Percentiles rank a stretch among this genome's conserved stretches.
Conservation (phyloP, 2,888 invertebrate genomes). For the Ormyrus labotus region DNA sequence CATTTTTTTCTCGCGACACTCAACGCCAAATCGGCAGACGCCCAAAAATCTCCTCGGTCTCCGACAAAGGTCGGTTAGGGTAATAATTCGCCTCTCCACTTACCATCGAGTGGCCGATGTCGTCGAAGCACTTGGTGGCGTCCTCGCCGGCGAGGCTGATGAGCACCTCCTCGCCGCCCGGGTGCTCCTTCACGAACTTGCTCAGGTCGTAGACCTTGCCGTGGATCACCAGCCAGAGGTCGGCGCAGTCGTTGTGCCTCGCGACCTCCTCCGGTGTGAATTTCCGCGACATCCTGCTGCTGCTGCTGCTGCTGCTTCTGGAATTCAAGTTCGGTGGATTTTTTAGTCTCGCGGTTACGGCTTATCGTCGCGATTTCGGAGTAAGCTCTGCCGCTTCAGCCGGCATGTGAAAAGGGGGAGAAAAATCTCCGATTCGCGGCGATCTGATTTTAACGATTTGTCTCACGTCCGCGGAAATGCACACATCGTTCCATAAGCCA, state of each 20-base stretch:
- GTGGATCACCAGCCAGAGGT: conserved; percentile 79
- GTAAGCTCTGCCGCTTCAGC: too few species aligned
- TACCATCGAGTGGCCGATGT: conserved; percentile 80
- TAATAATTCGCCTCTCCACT: neutral
- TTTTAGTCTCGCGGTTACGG: neutral
- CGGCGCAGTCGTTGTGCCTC: conserved; percentile 74
- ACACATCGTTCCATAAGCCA: too few species aligned
- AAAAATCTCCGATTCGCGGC: too few species aligned
- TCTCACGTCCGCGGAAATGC: too few species aligned
- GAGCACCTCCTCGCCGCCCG: conserved; percentile 81
- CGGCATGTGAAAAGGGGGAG: too few species aligned
- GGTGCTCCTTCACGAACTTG: conserved; percentile 79
- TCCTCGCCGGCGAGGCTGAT: conserved; percentile 79
- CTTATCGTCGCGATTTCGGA: neutral
- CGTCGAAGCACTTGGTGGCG: conserved; percentile 81
- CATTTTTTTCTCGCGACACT: too few species aligned
- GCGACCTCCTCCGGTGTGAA: conserved; percentile 76
- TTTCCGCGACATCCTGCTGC: conserved; percentile 55
- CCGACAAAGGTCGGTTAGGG: too few species aligned
- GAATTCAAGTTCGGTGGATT: neutral
- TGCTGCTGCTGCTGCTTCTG: neutral
- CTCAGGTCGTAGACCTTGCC: conserved; percentile 80
- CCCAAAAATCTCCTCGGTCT: too few species aligned
- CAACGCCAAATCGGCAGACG: too few species aligned
- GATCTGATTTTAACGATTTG: too few species aligned